Evolutionary conservation across 2,888 invertebrate genomes (phyloP).

Genomic region (Lithophane leautieri): DNA sequence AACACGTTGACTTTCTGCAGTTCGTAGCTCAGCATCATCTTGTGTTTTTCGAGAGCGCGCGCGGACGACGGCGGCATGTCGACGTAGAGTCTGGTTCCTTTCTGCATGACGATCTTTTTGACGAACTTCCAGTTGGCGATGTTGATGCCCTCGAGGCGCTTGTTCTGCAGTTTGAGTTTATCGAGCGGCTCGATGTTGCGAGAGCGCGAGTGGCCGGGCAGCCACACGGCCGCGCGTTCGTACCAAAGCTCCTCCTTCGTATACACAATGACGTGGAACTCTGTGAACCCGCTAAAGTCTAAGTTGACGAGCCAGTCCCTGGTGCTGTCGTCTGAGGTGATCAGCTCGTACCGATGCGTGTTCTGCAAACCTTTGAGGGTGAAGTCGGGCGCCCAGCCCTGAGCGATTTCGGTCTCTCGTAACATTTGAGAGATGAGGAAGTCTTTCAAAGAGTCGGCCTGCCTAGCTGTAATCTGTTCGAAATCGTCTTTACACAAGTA

Average conservation of each 20-base stretch:
- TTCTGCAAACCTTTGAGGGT: conserved; percentile 81
- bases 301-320: conserved; percentile 81
- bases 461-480: conserved; percentile 73
- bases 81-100: conserved; percentile 84
- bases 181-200: conserved; percentile 79
- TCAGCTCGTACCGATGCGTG: conserved; percentile 78
- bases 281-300: conserved; percentile 77
- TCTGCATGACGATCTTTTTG: conserved; percentile 79
- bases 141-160: conserved; percentile 74
- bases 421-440: conserved; percentile 80
- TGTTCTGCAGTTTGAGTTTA: conserved; percentile 84
- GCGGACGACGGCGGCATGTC: conserved; percentile 86
- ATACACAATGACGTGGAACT: conserved; percentile 82
- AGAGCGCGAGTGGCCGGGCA: conserved; percentile 83
- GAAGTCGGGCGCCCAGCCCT: conserved; percentile 81
- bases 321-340: conserved; percentile 77
- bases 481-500: conserved; percentile 85
- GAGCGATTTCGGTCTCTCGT: conserved; percentile 69
- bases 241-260: conserved; percentile 85
- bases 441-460: conserved; percentile 77
- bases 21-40: conserved; percentile 85
- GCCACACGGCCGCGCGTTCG: conserved; percentile 85
- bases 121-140: conserved; percentile 86
- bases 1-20: conserved; percentile 85
- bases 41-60: conserved; percentile 79